Conservation (phyloP, 92 coral and sea anemone genomes). For the Scolanthus callimorphus region DNA sequence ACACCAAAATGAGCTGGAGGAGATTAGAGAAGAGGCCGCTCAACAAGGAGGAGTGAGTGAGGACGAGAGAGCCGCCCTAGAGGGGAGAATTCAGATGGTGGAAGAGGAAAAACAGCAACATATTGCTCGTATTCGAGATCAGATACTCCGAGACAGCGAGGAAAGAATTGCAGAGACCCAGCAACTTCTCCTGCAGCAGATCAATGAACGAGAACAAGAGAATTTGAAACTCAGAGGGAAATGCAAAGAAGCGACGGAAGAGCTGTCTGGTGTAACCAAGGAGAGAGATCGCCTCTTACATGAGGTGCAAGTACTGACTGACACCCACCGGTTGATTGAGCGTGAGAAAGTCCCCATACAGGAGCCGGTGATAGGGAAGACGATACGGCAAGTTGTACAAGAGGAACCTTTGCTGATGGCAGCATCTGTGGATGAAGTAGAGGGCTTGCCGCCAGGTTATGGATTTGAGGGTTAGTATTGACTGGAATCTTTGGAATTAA, state of each 20-base stretch:
- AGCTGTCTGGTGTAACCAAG: constrained; percentile 42
- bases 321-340: constrained; percentile 39
- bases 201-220: constrained; percentile 68
- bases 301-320: constrained; percentile 52
- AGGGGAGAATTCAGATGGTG: constrained; percentile 18
- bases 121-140: constrained; percentile 52
- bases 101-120: constrained; percentile 53
- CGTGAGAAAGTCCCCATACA: constrained; percentile 22
- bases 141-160: constrained; percentile 63
- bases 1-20: constrained; percentile 56
- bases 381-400: constrained; percentile 55
- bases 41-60: constrained; percentile 9
- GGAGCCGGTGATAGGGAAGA: constrained; percentile 49
- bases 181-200: constrained; percentile 53
- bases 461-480: constrained; percentile 32
- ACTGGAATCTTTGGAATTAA: not conserved
- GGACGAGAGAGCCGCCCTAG: constrained; percentile 19
- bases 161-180: constrained; percentile 74
- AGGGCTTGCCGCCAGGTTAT: constrained; percentile 57
- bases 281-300: constrained; percentile 70
- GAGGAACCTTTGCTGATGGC: constrained; percentile 66
- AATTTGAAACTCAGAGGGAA: constrained; percentile 51
- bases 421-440: constrained; percentile 54
- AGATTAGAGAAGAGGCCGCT: constrained; percentile 37
- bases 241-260: constrained; percentile 38